Evolutionary conservation across 1,140 invertebrate species (phyloP), one percentile per base, ranked within the genome.

Genomic region (Hylyphantes graminicola): DNA sequence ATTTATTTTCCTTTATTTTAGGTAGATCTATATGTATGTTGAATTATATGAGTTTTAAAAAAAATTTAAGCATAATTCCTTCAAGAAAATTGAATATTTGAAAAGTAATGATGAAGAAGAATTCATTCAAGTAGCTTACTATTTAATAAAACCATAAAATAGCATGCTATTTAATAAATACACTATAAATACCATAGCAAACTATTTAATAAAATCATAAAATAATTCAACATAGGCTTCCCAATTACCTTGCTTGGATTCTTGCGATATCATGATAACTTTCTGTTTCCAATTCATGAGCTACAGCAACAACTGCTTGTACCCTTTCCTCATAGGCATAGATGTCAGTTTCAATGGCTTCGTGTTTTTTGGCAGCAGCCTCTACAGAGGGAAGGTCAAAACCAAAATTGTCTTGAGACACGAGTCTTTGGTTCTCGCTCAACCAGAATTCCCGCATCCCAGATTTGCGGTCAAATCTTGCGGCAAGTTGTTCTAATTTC

Each of bases 341-440:
- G 87, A 99, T 99, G 88, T 99, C 98, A 0, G 98, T 99, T 90
- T 99, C 98, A 88, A 99, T 99, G 53, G 98, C 98, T 90, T 99
- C 98, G 89, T 99, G 98, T 89, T 99, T 99, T 92, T 99, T 99
- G 17, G 97, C 97, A 0, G 98, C 98, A 63, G 98, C 98, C 90
- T 99, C 97, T 0, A 98, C 98, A 5, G 97, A 97, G 5, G 97
- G 96, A 86, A 99, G 91, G 90, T 99, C 98, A 90, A 96, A 96
- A 10, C 98, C 98, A 90, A 99, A 99, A 91, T 99, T 99, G 89
- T 99, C 98, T 87, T 93, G 92, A 35, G 96, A 97, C 0, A 99
- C 98, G 53, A 99, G 92, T 5, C 98, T 93, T 90, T 99, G 98
- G 90, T 99, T 99, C 91, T 99, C 98, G 63, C 96, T 98, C 48